phyloP scores from a whole-genome alignment of 2,888 invertebrate genomes.

The Lithophane semibrunnea region DNA sequence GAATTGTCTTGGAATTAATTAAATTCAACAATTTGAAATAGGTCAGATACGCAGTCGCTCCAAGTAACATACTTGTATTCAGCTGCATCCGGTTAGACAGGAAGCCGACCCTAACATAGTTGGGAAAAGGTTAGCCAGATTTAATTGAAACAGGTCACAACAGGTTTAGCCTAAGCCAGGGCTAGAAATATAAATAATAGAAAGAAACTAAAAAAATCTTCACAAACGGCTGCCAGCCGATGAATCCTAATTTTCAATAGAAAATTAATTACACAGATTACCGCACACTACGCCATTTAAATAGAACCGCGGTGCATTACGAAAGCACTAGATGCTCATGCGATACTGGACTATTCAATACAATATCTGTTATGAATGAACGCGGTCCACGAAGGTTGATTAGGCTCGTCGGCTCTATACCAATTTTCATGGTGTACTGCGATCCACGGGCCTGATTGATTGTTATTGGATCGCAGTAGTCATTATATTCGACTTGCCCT shows the following conservation, averaged over 20 bases:
- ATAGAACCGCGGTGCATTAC: conserved; percentile 76
- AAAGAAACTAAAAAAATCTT: conserved; percentile 19
- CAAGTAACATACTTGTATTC: too few relatives aligned
- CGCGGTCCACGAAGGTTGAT: conserved; percentile 80
- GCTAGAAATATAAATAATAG: too few relatives aligned
- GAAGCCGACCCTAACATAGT: too few relatives aligned
- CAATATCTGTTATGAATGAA: conserved; percentile 85
- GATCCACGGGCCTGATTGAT: conserved; percentile 83
- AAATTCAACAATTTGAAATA: conserved; percentile 15
- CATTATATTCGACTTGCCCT: conserved; percentile 49
- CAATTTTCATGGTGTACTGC: conserved; percentile 84
- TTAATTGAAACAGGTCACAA: not conserved
- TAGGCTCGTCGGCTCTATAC: conserved; percentile 81
- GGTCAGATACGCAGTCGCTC: not conserved
- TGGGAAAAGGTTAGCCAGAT: too few relatives aligned
- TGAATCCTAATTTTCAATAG: conserved; percentile 61
- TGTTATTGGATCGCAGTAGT: conserved; percentile 76
- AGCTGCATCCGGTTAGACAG: too few relatives aligned
- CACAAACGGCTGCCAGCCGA: conserved; percentile 22
- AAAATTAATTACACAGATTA: conserved; percentile 72
- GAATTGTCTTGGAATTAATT: conserved; percentile 20
- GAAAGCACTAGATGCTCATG: conserved; percentile 77
- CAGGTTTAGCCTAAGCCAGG: not conserved
- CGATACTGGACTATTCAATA: conserved; percentile 84
- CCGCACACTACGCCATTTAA: conserved; percentile 71